Conservation (phyloP, 2,888 invertebrate genomes). For the Branchellion lobata region DNA sequence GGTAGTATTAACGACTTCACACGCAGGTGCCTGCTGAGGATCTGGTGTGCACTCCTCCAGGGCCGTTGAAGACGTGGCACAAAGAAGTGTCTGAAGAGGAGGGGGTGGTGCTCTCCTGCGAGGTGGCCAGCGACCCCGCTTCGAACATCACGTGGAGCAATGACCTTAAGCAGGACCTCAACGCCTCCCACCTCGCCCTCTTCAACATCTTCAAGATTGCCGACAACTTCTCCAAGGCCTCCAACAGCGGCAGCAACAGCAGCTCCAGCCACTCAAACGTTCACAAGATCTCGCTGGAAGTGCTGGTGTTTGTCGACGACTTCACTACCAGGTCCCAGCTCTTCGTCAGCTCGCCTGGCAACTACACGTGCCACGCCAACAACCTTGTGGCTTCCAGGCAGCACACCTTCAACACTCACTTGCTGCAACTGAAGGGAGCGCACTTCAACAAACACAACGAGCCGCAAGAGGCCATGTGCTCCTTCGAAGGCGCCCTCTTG, state of each 20-base stretch:
- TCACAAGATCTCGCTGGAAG: neutral
- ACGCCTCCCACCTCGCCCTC: neutral
- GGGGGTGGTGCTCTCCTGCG: neutral
- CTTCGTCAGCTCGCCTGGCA: conserved; percentile 24
- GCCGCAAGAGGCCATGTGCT: neutral
- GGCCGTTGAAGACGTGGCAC: neutral
- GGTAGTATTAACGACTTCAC: neutral
- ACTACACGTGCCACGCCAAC: conserved; percentile 34
- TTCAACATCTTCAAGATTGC: conserved; percentile 10
- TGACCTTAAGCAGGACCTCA: neutral
- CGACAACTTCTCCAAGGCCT: neutral
- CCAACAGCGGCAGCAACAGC: neutral
- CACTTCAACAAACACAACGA: neutral
- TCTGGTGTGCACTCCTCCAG: neutral
- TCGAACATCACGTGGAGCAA: conserved; percentile 5
- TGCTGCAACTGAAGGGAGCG: neutral
- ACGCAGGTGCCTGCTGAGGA: neutral
- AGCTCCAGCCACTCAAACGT: neutral
- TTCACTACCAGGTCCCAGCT: conserved; percentile 6
- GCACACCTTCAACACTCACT: conserved; percentile 33
- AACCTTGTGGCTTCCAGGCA: conserved; percentile 1
- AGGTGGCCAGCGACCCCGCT: conserved; percentile 4
- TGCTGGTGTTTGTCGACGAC: neutral
- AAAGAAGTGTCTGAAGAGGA: neutral
- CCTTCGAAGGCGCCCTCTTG: conserved; percentile 23